These are phyloP conservation scores for Salarias fasciatus DNA, from an alignment of 2,797 vertebrate species.

Conservation along the genomic window DNA sequence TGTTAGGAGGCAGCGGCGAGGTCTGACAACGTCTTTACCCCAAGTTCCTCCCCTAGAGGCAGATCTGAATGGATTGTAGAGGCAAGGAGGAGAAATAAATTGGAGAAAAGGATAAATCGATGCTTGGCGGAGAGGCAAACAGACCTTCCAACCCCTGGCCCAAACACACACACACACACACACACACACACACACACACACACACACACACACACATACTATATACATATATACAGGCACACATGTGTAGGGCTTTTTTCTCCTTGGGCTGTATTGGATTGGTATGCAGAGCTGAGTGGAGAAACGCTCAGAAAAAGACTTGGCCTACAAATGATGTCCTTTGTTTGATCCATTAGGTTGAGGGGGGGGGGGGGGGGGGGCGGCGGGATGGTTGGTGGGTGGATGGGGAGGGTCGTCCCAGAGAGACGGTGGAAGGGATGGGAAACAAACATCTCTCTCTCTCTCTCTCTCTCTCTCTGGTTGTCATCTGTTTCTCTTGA, in stretches of 20 bases:
- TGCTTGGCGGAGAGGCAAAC: conserved; percentile 82
- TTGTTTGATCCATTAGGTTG: conserved; percentile 81
- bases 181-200: conserved; percentile 13
- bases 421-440: conserved; percentile 56
- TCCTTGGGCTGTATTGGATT: conserved; percentile 83
- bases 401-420: conserved; percentile 59
- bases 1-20: conserved; percentile 61
- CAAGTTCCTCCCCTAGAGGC: conserved; percentile 78
- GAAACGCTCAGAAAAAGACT: conserved; percentile 79
- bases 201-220: too few relatives aligned
- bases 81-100: conserved; percentile 83
- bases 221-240: background rate
- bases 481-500: conserved; percentile 67
- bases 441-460: conserved; percentile 72
- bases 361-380: conserved; percentile 10
- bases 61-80: conserved; percentile 78
- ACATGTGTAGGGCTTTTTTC: conserved; percentile 54
- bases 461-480: conserved; percentile 1
- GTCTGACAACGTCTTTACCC: conserved; percentile 71
- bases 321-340: conserved; percentile 85
- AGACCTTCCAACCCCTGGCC: conserved; percentile 80
- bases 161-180: conserved; percentile 57
- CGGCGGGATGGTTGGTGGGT: conserved; percentile 20
- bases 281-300: conserved; percentile 77
- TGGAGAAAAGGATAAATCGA: conserved; percentile 86